Evolutionary conservation across 2,888 invertebrate species (phyloP), one percentile per base, ranked within the genome.

Genomic region (Protophormia terraenovae): DNA sequence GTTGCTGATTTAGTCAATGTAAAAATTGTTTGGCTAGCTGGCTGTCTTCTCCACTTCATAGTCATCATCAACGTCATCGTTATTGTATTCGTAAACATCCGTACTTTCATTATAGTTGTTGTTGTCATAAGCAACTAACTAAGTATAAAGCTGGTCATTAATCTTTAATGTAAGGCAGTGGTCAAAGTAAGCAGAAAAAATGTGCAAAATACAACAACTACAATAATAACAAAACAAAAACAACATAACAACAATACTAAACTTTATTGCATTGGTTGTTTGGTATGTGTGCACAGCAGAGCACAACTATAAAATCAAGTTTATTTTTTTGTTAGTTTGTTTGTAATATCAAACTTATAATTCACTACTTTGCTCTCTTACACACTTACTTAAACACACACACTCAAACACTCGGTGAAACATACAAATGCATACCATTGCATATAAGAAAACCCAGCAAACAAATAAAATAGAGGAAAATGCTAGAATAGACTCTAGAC

Each of bases 131-230:
- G 32, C 77, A 75, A 64, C 62, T 73, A 75, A 64, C 62, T 69
- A 41, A 75, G 32, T 71, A 75, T 64, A 76, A 55, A 75, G 71
- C 78, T 85, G 85, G 85, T 85, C 85, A 85, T 85, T 85, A 82
- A 85, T 85, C 82, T 82, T 78, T 82, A 79, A 85, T 82, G 78
- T 82, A 85, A 82, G 82, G 82, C 85, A 85, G 78, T 79, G 85
- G 82, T 85, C 85, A 85, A 82, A 85, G 72, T 79, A 58, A 82
- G 71, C 78, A 79, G 82, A 85, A 85, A 77, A 80, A 69, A 72
- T 78, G 69, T 75, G 58, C 47, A 78, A 53, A 38, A n/a, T 41
- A 64, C 29, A 35, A 24, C 38, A 38, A 32, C 12, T 24, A 22
- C 14, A 27, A 24, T 12, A 32, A 38, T 19, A 69, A 53, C 12